These are phyloP conservation scores for Drosophila malerkotliana DNA, from an alignment of 1,140 invertebrate species.

Conservation along the genomic window DNA sequence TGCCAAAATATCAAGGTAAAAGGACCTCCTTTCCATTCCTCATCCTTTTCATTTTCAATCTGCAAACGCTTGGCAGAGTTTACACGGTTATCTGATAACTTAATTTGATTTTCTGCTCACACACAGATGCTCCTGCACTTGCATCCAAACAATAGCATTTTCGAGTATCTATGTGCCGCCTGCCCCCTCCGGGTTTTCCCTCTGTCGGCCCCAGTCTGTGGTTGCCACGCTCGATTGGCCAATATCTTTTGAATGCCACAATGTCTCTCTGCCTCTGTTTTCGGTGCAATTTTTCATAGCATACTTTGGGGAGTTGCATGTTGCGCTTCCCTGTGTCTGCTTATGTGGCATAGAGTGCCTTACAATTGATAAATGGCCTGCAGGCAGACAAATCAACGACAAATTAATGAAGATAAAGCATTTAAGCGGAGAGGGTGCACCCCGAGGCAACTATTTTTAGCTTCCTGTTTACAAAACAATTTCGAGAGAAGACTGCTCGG, in stretches of 20 bases:
- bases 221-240: slow-evolving; percentile 62
- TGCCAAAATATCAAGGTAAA: slow-evolving; percentile 45
- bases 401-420: slow-evolving; percentile 23
- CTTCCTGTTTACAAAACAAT: too few species aligned
- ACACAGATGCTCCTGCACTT: slow-evolving; percentile 29
- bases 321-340: background rate
- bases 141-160: slow-evolving; percentile 45
- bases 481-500: too few species aligned
- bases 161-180: background rate
- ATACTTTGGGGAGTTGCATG: slow-evolving; percentile 53
- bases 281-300: slow-evolving; percentile 67
- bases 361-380: slow-evolving; percentile 47
- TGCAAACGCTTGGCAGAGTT: slow-evolving; percentile 47
- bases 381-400: slow-evolving; percentile 11
- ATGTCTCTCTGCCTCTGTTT: slow-evolving; percentile 41
- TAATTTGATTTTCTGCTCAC: slow-evolving; percentile 73
- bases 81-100: slow-evolving; percentile 69
- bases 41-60: slow-evolving; percentile 3
- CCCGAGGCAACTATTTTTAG: too few species aligned
- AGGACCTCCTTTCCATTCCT: background rate
- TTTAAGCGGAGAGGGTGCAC: background rate
- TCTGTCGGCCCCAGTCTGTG: slow-evolving; percentile 35
- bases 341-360: background rate
- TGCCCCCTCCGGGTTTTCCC: background rate
- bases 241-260: slow-evolving; percentile 17